A percentile compares a stretch with the other conserved stretches of the same genome.
Evolutionary conservation across 1,140 invertebrate species (phyloP).

Genomic region (Danaus plexippus): DNA sequence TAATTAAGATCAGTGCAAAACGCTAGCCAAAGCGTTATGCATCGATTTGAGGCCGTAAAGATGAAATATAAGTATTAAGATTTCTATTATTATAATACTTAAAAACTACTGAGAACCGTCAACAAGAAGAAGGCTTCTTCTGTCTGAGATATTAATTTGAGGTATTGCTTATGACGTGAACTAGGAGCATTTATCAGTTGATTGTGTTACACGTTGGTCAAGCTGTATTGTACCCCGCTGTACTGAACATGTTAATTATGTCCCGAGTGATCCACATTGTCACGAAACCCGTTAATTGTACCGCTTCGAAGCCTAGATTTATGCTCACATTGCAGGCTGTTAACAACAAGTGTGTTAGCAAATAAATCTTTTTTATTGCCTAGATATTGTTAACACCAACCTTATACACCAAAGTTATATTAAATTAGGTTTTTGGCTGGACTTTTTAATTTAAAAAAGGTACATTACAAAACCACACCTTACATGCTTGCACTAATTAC

Average conservation of each 20-base stretch:
- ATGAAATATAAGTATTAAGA: too few species aligned
- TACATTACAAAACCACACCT: too few species aligned
- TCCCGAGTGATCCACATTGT: slow-evolving; percentile 32
- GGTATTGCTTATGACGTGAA: slow-evolving; percentile 24
- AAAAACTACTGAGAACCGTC: too few species aligned
- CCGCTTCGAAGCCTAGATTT: slow-evolving; percentile 26
- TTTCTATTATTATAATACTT: too few species aligned
- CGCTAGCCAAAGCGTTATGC: too few species aligned
- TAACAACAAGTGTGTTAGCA: slow-evolving; percentile 16
- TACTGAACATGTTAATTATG: slow-evolving; percentile 45
- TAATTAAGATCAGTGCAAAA: too few species aligned
- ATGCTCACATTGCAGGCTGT: slow-evolving; percentile 17
- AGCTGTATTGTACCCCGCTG: slow-evolving; percentile 26
- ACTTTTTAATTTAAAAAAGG: too few species aligned
- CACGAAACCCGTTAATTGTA: slow-evolving; percentile 37
- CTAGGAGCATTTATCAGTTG: slow-evolving; percentile 31
- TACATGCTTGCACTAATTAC: too few species aligned
- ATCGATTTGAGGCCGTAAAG: too few species aligned
- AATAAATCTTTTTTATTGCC: slow-evolving; percentile 19
- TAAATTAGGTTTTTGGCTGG: background rate
- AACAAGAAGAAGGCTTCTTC: too few species aligned
- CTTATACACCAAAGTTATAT: background rate
- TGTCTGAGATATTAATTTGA: background rate
- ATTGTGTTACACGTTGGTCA: slow-evolving; percentile 27
- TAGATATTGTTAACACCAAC: slow-evolving; percentile 1